Conservation (phyloP, 1,140 invertebrate species). For the Schlechtendalia chinensis region DNA sequence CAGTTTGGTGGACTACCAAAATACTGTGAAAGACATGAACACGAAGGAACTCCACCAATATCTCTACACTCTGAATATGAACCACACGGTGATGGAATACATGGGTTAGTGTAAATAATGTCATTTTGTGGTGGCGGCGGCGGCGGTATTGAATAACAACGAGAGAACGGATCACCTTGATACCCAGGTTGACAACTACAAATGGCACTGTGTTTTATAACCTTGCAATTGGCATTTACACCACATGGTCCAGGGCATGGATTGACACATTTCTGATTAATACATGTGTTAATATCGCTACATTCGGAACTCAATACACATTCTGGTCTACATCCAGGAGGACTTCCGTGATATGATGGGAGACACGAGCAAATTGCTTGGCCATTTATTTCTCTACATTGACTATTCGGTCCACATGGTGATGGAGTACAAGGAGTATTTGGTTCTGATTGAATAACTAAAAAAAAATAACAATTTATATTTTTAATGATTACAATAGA, state of each 20-base stretch:
- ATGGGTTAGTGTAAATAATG: conserved; percentile 17
- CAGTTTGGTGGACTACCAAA: conserved; percentile 63
- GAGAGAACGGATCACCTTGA: conserved; percentile 60
- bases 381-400: conserved; percentile 59
- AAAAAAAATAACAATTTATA: conserved; percentile 52
- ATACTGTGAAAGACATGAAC: conserved; percentile 59
- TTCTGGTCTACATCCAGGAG: conserved; percentile 59
- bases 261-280: conserved; percentile 59
- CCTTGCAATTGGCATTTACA: conserved; percentile 61
- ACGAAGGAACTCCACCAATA: conserved; percentile 69
- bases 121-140: conserved; percentile 18
- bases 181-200: conserved; percentile 61
- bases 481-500: conserved; percentile 33
- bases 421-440: conserved; percentile 67
- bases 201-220: conserved; percentile 60
- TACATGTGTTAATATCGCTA: conserved; percentile 58
- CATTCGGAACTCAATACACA: conserved; percentile 60
- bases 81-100: conserved; percentile 68
- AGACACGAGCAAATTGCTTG: conserved; percentile 60
- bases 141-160: conserved; percentile 40
- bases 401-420: conserved; percentile 71
- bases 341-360: conserved; percentile 58
- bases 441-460: conserved; percentile 52
- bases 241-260: conserved; percentile 61
- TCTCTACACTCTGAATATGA: conserved; percentile 76